Base-by-base conservation (phyloP, 1,140 invertebrate genomes). In the Parasteatoda tepidariorum region DNA sequence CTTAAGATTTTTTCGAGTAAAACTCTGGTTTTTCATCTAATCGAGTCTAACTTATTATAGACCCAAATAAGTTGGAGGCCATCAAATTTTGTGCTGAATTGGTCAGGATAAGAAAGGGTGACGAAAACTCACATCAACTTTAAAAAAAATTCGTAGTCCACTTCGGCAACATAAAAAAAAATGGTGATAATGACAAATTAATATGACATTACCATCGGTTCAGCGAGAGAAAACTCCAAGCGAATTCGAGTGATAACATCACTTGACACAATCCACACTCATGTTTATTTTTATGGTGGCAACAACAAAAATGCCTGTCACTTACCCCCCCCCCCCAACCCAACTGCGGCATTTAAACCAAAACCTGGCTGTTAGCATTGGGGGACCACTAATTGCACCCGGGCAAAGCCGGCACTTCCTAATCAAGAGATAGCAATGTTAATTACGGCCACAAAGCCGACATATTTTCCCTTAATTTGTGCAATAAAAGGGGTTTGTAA, bases 341-440 rank as follows among this genome's bases (percentile, higher is more conserved):
- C 66, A n/a, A 34, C 26, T n/a, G 18, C 75, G 33, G 66, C 78
- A 70, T 82, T 82, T 82, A 71, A 82, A 71, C 48, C 75, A 34
- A 78, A 78, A 78, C 64, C 75, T 78, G 18, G 66, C 76, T 68
- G 62, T 79, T 78, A 66, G 62, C 59, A 66, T 34, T 61, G 61
- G 74, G 74, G 64, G 78, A 66, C 54, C 83, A 84, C 83, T 84
- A 84, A 84, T 84, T 84, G 83, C 83, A 61, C 34, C 18, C 18
- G 66, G 73, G 68, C 30, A 71, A 26, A 34, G 62, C 61, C 38
- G 62, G 78, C 55, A 79, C 54, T 70, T 76, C 33, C 70, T 84
- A 84, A 84, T 84, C 83, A 84, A 84, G 83, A 84, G 73, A 84
- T 84, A 84, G 73, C 83, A 76, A 75, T 84, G 83, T 84, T 84